Evolutionary conservation across 1,140 invertebrate species (phyloP), one percentile per base, ranked within the genome.

Genomic region (Leptopilina clavipes): DNA sequence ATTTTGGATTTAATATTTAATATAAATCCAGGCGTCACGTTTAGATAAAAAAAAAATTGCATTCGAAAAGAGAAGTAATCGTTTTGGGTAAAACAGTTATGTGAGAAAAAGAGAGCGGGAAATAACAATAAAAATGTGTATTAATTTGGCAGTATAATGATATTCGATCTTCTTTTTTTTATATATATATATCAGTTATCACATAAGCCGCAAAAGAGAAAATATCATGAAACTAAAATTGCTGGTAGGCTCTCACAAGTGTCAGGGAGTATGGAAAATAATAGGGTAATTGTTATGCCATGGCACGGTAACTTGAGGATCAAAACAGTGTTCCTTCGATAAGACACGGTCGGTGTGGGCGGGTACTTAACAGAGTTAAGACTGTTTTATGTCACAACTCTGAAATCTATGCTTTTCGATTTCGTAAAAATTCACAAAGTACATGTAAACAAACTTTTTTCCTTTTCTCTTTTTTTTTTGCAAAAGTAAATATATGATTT

Each of bases 221-320:
- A 65, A n/a, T 65, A 37, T 65, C 59, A 8, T 59, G 18, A 9
- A 18, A 3, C 9, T 22, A 59, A 59, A 59, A 59, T 65, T 12
- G 22, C 22, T 65, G 22, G 79, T 74, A 79, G 79, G 78, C 79
- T 78, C 54, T 48, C 71, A 81, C 81, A 81, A 79, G 79, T 65
- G 59, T 76, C 75, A 75, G 76, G 31, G 59, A 44, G 72, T 76
- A 79, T 79, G 77, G 78, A 48, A 43, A 52, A 54, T 84, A 84
- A 84, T 82, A 81, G 75, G 82, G 79, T 82, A 84, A 84, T 84
- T 82, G 78, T 84, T 84, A 84, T 84, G 82, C 82, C 45, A 22
- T 17, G 76, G 75, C 82, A 84, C 82, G 82, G 74, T 84, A 81
- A 77, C 78, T 79, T 76, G 79, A 81, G 76, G 81, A 84, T 82